Evolutionary conservation across 2,888 invertebrate species (phyloP).

Genomic region (Mythimna vitellina): DNA sequence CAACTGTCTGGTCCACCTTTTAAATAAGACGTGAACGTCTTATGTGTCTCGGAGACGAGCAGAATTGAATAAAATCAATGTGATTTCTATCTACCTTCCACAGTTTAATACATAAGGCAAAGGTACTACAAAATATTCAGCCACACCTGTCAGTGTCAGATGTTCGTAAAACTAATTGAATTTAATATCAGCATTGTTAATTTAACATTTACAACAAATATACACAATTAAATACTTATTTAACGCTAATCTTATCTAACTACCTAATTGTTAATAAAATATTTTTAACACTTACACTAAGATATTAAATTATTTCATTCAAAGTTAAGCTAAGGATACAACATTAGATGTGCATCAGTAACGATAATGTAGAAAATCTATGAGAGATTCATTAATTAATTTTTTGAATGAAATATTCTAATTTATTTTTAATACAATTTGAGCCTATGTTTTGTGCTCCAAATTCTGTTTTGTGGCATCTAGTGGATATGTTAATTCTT

Average conservation of each 20-base stretch:
- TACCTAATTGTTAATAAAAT: slow-evolving; percentile 71
- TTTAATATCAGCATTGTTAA: slow-evolving; percentile 39
- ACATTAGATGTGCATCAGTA: slow-evolving; percentile 72
- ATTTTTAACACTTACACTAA: slow-evolving; percentile 74
- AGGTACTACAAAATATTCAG: slow-evolving; percentile 29
- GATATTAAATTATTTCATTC: slow-evolving; percentile 77
- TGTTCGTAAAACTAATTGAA: slow-evolving; percentile 19
- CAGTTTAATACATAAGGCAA: slow-evolving; percentile 29
- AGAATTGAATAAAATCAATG: slow-evolving; percentile 23
- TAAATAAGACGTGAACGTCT: slow-evolving; percentile 9
- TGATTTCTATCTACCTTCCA: slow-evolving; percentile 15
- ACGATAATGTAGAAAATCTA: slow-evolving; percentile 50
- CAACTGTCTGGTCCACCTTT: neutral
- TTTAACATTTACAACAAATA: slow-evolving; percentile 79
- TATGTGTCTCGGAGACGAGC: neutral
- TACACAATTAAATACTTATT: slow-evolving; percentile 73
- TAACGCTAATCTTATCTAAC: slow-evolving; percentile 70
- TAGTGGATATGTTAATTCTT: slow-evolving; percentile 88
- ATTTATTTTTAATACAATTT: slow-evolving; percentile 78
- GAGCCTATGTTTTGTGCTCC: slow-evolving; percentile 87
- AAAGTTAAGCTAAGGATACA: slow-evolving; percentile 65
- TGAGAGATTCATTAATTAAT: slow-evolving; percentile 28
- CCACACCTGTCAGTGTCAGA: slow-evolving; percentile 20
- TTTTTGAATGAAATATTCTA: slow-evolving; percentile 79
- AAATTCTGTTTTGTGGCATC: slow-evolving; percentile 78